These are phyloP conservation scores for Pandemis heparana DNA, from an alignment of 2,888 invertebrate genomes.

Conservation along the genomic window DNA sequence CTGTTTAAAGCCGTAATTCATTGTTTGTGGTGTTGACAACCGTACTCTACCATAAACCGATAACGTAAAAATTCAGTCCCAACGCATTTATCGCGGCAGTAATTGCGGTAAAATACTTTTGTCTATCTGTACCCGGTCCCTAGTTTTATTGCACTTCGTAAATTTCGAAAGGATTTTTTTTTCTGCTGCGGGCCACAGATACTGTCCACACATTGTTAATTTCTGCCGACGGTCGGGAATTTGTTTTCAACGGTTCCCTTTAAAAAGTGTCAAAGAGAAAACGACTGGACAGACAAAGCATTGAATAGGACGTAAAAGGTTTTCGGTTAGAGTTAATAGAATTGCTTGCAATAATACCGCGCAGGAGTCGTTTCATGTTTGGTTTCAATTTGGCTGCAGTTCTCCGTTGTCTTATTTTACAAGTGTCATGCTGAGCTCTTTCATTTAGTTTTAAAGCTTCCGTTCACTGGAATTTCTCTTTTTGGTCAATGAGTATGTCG, in stretches of 20 bases:
- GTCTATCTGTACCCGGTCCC: conserved; percentile 60
- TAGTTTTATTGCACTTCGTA: conserved; percentile 67
- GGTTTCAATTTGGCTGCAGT: conserved; percentile 65
- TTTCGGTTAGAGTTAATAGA: conserved; percentile 64
- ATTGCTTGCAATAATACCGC: conserved; percentile 63
- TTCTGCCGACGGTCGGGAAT: conserved; percentile 53
- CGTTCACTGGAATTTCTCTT: conserved; percentile 58
- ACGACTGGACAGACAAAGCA: conserved; percentile 43
- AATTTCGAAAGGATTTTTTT: conserved; percentile 64
- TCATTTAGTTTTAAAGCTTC: conserved; percentile 66
- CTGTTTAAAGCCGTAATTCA: conserved; percentile 45
- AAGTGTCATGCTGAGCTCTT: conserved; percentile 63
- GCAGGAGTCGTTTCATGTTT: conserved; percentile 58
- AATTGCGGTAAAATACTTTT: conserved; percentile 75
- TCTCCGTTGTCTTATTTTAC: conserved; percentile 59
- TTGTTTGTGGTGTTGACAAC: conserved; percentile 74
- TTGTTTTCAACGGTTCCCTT: conserved; percentile 60
- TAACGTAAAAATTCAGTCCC: conserved; percentile 67
- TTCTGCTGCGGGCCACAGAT: conserved; percentile 60
- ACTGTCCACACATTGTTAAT: conserved; percentile 63
- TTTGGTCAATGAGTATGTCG: conserved; percentile 41
- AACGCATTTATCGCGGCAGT: conserved; percentile 70
- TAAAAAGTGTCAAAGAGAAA: conserved; percentile 49
- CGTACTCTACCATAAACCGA: conserved; percentile 60
- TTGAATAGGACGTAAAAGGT: conserved; percentile 64